Base-by-base conservation (phyloP, 2,797 vertebrate genomes). In the Urosaurus nigricauda region DNA sequence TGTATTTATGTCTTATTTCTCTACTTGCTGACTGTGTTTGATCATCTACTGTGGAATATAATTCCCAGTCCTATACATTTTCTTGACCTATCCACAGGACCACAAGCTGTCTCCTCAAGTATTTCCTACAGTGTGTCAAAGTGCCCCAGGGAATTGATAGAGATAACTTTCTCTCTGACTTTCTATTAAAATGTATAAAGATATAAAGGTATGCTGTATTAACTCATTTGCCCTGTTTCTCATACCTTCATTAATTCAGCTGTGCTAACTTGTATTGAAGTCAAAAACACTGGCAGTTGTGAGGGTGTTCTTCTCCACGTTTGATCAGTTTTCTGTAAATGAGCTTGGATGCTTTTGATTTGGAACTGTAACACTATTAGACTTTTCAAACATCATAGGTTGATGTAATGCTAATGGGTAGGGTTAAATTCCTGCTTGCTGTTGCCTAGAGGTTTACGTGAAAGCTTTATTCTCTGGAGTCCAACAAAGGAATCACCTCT, bases 251-350 rank as follows among this genome's bases (percentile, higher is more conserved):
- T 94, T 95, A 92, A 95, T 94, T 95, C 91, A 85, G 74, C 81
- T 17, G 65, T 19, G 17, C 0, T 73, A 90, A 87, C 88, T 94
- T 88, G 80, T 32, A 90, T 87, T 68, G 86, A 91, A 92, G n/a
- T 37, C 88, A 91, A 91, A 88, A 89, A 56, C 2, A 83, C 4
- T 74, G 3, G 35, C 29, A 71, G 83, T 91, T 75, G 21, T 75
- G 65, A 68, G 29, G 26, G 12, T 68, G 65, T 91, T 90, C 84
- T 89, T 91, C 77, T 73, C 12, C 90, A 93, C 95, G 53, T 78
- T 95, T 4, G 87, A 92, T 94, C 92, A n/a, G 16, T 94, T 94
- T 94, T 80, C 80, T 87, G 73, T 88, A 93, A 95, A 95, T 92
- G 90, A 88, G 43, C 90, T 92, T 90, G 79, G 81, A 92, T 94